Evolutionary conservation across 23 tunicate species (phyloP), one percentile per base, ranked within the genome.

Genomic region (Styela clava): DNA sequence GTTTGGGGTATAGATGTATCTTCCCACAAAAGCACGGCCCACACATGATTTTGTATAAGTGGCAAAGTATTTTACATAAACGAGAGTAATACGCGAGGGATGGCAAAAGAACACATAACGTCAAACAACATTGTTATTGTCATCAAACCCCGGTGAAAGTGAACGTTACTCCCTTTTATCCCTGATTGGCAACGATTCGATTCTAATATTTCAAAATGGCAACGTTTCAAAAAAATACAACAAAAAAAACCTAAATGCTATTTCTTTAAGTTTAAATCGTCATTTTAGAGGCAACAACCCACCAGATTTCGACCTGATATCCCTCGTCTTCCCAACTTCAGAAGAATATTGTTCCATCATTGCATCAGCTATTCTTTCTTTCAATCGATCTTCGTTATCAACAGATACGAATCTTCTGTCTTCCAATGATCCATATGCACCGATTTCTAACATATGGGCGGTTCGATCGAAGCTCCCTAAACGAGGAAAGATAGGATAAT

Each of bases 381-480:
- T 56, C 70, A 88, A 33, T 61, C 79, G 85, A 9, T 37, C 70
- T 2, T 26, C 64, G 56, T 44, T 44, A 56, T 52, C 61, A 3
- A 27, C 67, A n/a, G 76, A 34, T 31, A 12, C 37, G 33, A n/a
- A 63, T 18, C 87, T 56, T 27, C 82, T 69, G 21, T 88, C 94
- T 25, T 84, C 94, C 34, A 88, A 21, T 35, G 94, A 88, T 2
- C 88, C 94, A 44, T 81, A 63, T 2, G 84, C 64, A 29, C 51
- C 84, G 51, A 88, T 74, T 34, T 88, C 85, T 2, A 88, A 74
- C 85, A 79, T 79, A 24, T 74, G 85, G 2, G 94, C 68, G 19
- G 84, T 62, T 3, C 84, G 84, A 74, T 88, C 94, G 64, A 88
- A 88, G 73, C 83, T 88, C 35, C 94, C 94, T 88, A 82, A 1